Base-by-base conservation (phyloP, 2,113 vertebrate species). In the Gopherus evgoodei region DNA sequence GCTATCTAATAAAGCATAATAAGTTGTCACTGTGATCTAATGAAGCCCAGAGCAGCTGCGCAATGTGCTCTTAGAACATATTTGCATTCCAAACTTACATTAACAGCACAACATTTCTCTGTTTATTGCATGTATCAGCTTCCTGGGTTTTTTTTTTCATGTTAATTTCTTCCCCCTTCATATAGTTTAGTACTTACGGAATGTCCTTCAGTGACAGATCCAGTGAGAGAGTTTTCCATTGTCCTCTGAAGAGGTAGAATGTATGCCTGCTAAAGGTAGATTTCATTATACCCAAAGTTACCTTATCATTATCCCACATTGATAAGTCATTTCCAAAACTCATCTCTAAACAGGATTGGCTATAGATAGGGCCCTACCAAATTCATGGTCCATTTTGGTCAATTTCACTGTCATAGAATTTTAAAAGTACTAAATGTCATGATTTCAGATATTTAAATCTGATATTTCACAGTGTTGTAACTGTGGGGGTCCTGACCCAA, bases 31-130 rank as follows among this genome's bases (percentile, higher is more conserved):
- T 14, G 65, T 19, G 13, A 86, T 65, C 78, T 76, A 83, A 25
- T 38, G 65, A 50, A 27, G 17, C 22, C n/a, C 1, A 3, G 21
- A 24, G 65, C 21, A 0, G n/a, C 35, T 86, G 49, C 7, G 16
- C 6, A 0, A 25, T 38, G 47, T 1, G 2, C 31, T 72, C 11
- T 56, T 27, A 19, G n/a, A 12, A 3, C 4, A 2, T 2, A 2
- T 80, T 80, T 72, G 31, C 2, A 1, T 38, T 80, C 47, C 8
- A 25, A 11, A 12, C 24, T 52, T 44, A 19, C 7, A 35, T 53
- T 54, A 81, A 25, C 31, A 85, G 52, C 25, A 31, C 27, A 5
- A 54, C 5, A 31, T 42, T 96, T 89, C 65, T 81, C 52, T 13
- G 11, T 50, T 89, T 0, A 1, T 69, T 31, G 12, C 38, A 2